Evolutionary conservation across 1,140 invertebrate genomes (phyloP).

Genomic region (Diplogasteroides magnus): DNA sequence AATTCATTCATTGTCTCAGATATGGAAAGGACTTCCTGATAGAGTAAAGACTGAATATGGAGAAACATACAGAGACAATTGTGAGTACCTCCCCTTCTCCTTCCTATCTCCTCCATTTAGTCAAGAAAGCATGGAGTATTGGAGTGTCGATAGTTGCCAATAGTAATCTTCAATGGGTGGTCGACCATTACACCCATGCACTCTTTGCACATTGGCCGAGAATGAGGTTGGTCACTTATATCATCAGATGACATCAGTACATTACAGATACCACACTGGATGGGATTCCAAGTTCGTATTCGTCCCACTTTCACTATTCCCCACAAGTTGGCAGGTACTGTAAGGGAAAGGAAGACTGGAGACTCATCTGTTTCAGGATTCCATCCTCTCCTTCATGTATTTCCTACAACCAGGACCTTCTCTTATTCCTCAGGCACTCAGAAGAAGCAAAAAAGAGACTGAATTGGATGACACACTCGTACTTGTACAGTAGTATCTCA

Average conservation of each 20-base stretch:
- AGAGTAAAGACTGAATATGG: conserved; percentile 50
- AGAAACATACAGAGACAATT: conserved; percentile 40
- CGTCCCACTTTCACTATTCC: conserved; percentile 38
- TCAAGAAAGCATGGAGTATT: conserved; percentile 28
- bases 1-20: background rate
- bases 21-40: conserved; percentile 33
- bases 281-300: conserved; percentile 48
- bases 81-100: conserved; percentile 36
- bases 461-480: background rate
- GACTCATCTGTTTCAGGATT: conserved; percentile 8
- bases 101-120: conserved; percentile 26
- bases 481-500: background rate
- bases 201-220: conserved; percentile 43
- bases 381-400: conserved; percentile 14
- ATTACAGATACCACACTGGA: conserved; percentile 34
- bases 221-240: conserved; percentile 41
- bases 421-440: conserved; percentile 13
- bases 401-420: conserved; percentile 18
- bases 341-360: background rate
- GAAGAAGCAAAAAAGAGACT: conserved; percentile 4
- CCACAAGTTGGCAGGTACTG: conserved; percentile 15
- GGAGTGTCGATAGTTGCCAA: conserved; percentile 30
- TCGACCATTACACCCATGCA: conserved; percentile 54
- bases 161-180: conserved; percentile 38
- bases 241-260: too few species aligned